Conservation (phyloP, 2,113 vertebrate genomes). For the Narcine bancroftii region DNA sequence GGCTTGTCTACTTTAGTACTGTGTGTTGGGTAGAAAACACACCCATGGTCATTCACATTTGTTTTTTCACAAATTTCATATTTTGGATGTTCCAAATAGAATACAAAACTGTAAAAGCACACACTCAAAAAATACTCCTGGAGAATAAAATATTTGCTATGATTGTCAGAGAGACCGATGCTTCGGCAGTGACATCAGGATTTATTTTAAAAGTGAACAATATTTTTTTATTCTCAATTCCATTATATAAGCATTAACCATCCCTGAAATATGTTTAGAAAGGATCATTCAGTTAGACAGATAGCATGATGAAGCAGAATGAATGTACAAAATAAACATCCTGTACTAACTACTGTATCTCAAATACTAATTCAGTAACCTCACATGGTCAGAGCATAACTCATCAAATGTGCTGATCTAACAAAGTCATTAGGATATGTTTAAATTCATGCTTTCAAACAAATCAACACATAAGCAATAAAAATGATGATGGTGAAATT, state of each 20-base stretch:
- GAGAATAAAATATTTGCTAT: not conserved
- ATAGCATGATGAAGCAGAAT: constrained; percentile 24
- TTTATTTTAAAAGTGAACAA: not conserved
- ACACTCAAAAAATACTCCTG: not conserved
- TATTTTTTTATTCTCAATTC: not conserved
- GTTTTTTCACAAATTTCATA: too few relatives aligned
- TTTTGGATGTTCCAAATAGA: too few relatives aligned
- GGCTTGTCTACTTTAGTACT: too few relatives aligned
- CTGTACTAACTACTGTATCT: constrained; percentile 16
- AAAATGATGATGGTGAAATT: not conserved
- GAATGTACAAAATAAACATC: constrained; percentile 4
- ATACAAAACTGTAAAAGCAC: too few relatives aligned
- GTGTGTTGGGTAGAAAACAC: too few relatives aligned
- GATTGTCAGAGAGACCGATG: not conserved
- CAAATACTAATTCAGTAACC: not conserved
- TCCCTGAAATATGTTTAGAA: constrained; percentile 3
- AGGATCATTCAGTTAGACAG: not conserved
- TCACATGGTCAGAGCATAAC: not conserved
- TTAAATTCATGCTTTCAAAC: not conserved
- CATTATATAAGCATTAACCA: not conserved
- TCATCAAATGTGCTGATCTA: not conserved
- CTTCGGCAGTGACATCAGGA: not conserved
- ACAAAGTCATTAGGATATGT: constrained; percentile 19
- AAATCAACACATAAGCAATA: not conserved
- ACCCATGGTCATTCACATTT: too few relatives aligned